phyloP scores from a whole-genome alignment of 2,797 vertebrate genomes.

The Hydrophis major region DNA sequence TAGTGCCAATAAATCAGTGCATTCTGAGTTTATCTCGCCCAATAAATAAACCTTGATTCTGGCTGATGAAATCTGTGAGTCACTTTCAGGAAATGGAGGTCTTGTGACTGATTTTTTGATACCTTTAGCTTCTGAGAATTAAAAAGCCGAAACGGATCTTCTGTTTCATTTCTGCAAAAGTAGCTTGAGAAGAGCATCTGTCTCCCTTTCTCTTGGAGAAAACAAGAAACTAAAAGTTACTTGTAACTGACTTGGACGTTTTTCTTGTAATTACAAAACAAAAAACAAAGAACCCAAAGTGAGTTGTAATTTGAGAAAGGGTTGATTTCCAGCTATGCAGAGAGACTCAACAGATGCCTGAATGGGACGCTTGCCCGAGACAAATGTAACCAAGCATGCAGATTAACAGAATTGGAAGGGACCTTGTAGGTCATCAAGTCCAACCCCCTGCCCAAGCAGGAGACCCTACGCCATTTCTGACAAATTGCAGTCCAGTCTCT shows the following conservation, averaged over 20 bases:
- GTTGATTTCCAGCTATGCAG: background rate
- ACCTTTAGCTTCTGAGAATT: background rate
- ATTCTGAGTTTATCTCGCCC: background rate
- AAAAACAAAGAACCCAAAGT: background rate
- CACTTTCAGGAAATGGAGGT: background rate
- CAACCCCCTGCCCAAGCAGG: no score
- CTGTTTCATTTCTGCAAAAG: background rate
- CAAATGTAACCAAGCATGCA: background rate
- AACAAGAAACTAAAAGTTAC: background rate
- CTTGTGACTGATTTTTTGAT: background rate
- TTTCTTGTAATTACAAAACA: background rate
- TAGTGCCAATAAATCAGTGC: no score
- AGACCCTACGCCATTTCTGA: no score
- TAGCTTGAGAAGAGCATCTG: background rate
- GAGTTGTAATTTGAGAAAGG: background rate
- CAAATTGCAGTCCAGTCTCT: no score
- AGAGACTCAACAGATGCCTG: background rate
- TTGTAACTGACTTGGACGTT: background rate
- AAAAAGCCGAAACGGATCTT: background rate
- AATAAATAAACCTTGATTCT: background rate
- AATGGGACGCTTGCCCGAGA: background rate
- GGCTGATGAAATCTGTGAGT: background rate
- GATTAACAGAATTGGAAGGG: no score
- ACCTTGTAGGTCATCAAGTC: no score
- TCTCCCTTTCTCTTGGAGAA: background rate